Conservation (phyloP, 2,113 vertebrate species). For the Lophochroa leadbeateri region DNA sequence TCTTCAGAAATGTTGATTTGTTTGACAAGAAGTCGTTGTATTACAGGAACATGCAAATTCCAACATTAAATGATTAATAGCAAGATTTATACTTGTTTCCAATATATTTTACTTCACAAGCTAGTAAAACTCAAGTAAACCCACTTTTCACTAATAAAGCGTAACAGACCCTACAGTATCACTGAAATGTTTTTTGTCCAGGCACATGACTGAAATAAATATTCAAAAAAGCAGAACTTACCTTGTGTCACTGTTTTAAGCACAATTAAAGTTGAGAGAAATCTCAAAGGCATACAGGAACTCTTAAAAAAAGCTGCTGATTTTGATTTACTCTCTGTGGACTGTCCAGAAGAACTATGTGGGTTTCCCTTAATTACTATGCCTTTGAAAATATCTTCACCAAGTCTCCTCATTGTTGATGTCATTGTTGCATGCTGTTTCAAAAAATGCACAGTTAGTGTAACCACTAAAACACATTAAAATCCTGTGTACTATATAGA, state of each 20-base stretch:
- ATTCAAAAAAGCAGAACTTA: conserved; percentile 40
- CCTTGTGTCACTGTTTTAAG: conserved; percentile 88
- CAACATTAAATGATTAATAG: neutral
- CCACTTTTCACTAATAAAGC: neutral
- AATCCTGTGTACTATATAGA: neutral
- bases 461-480: neutral
- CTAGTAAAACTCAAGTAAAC: neutral
- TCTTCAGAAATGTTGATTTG: neutral
- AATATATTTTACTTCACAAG: neutral
- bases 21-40: neutral
- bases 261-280: conserved; percentile 85
- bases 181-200: neutral
- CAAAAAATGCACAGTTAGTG: neutral
- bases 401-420: conserved; percentile 84
- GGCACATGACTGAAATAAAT: neutral
- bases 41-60: neutral
- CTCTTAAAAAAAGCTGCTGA: conserved; percentile 79
- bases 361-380: conserved; percentile 47
- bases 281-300: conserved; percentile 77
- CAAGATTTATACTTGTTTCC: neutral
- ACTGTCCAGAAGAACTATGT: conserved; percentile 24
- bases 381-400: conserved; percentile 83
- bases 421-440: conserved; percentile 76
- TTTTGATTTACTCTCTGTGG: conserved; percentile 61
- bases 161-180: neutral